These are phyloP conservation scores for Holothuria glaberrima DNA, from an alignment of 35 echinoderm and acorn worm species.

Conservation along the genomic window DNA sequence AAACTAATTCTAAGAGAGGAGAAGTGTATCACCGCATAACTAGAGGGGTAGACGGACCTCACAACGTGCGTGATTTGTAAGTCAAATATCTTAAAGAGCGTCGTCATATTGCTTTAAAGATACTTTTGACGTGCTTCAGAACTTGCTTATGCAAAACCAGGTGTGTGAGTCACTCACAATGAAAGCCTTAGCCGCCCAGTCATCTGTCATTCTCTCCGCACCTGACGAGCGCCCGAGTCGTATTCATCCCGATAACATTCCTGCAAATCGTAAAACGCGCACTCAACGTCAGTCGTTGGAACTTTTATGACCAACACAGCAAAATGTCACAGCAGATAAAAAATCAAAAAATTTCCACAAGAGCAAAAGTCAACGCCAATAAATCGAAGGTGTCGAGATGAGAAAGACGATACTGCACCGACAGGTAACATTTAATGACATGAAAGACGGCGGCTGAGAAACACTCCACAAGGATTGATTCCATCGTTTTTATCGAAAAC, in stretches of 20 bases:
- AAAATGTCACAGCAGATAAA: constrained; percentile 39
- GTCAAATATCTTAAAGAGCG: too few relatives aligned
- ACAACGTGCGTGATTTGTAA: too few relatives aligned
- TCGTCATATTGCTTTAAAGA: too few relatives aligned
- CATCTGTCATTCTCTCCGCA: neutral
- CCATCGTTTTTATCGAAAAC: too few relatives aligned
- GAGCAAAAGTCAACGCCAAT: constrained; percentile 42
- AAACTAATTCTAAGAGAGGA: too few relatives aligned
- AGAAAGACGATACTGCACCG: neutral
- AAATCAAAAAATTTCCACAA: constrained; percentile 8
- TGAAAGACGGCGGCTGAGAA: too few relatives aligned
- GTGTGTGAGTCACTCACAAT: constrained; percentile 13
- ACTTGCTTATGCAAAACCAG: neutral
- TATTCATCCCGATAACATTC: constrained; percentile 20
- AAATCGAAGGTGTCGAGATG: constrained; percentile 15
- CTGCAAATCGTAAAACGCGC: constrained; percentile 26
- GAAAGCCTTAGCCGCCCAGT: neutral
- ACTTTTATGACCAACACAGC: constrained; percentile 34
- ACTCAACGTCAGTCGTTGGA: constrained; percentile 11
- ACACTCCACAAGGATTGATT: too few relatives aligned
- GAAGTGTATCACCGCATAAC: too few relatives aligned
- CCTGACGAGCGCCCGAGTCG: neutral
- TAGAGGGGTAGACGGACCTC: too few relatives aligned
- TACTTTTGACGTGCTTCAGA: neutral
- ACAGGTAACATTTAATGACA: too few relatives aligned